Evolutionary conservation across 2,797 vertebrate genomes (phyloP).

Genomic region (Poeciliopsis gracilis): DNA sequence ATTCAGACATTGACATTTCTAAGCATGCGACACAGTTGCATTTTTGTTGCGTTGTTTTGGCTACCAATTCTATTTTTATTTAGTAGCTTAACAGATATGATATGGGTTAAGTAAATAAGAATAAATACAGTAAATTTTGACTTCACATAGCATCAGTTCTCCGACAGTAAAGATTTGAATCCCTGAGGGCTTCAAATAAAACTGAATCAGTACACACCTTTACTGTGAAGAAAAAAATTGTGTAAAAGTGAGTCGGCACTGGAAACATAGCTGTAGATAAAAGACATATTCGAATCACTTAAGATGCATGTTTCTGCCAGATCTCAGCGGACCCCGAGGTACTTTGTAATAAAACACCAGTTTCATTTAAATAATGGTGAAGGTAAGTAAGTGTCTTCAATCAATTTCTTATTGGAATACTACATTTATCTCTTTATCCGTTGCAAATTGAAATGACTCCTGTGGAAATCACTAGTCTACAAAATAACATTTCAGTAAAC

Average conservation of each 20-base stretch:
- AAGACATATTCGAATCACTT: not conserved
- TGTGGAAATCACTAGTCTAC: not conserved
- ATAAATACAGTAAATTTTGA: not conserved
- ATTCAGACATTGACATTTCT: not conserved
- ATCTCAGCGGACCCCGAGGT: not conserved
- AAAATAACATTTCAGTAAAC: not conserved
- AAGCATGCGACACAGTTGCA: not conserved
- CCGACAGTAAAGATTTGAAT: not conserved
- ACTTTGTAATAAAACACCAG: not conserved
- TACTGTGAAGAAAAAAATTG: not conserved
- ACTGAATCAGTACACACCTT: not conserved
- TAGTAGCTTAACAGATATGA: not conserved
- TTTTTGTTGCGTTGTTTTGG: not conserved
- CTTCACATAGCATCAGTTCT: not conserved
- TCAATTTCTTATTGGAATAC: not conserved
- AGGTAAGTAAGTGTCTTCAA: not conserved
- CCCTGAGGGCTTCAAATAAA: not conserved
- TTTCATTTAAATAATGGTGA: not conserved
- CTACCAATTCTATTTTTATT: not conserved
- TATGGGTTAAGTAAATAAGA: not conserved
- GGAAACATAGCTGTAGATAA: not conserved
- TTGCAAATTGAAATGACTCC: not conserved
- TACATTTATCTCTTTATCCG: not conserved
- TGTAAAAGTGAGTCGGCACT: not conserved
- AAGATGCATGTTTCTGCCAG: not conserved